These are phyloP conservation scores for Busseola fusca DNA, from an alignment of 2,888 invertebrate species.

Conservation along the genomic window DNA sequence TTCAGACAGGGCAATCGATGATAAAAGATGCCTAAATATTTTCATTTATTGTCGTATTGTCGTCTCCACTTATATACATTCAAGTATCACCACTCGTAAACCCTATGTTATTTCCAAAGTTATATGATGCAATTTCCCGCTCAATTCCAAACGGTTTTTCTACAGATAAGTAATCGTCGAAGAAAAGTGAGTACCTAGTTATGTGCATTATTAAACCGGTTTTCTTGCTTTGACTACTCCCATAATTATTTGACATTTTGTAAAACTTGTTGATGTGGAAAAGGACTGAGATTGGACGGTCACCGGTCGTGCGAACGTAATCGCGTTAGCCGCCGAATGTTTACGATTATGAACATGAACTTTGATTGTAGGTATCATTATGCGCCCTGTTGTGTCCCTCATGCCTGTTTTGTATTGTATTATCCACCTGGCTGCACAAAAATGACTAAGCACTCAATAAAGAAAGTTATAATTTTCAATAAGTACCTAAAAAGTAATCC, in stretches of 20 bases:
- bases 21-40: too few species aligned
- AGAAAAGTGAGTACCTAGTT: not conserved
- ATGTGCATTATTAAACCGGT: slow-evolving; percentile 1
- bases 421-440: not conserved
- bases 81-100: not conserved
- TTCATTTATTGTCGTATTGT: too few species aligned
- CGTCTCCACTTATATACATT: too few species aligned
- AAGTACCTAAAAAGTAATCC: not conserved
- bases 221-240: not conserved
- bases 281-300: not conserved
- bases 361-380: not conserved
- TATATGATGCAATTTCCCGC: not conserved
- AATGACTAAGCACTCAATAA: not conserved
- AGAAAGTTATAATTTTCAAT: too few species aligned
- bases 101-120: not conserved
- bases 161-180: not conserved
- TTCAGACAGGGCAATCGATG: too few species aligned
- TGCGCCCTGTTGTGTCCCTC: not conserved
- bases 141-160: not conserved
- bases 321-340: not conserved
- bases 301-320: not conserved
- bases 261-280: not conserved
- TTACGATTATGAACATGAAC: not conserved
- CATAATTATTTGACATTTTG: not conserved
- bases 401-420: not conserved